These are phyloP conservation scores for Furcifer pardalis DNA, from an alignment of 2,797 vertebrate genomes.

Conservation along the genomic window DNA sequence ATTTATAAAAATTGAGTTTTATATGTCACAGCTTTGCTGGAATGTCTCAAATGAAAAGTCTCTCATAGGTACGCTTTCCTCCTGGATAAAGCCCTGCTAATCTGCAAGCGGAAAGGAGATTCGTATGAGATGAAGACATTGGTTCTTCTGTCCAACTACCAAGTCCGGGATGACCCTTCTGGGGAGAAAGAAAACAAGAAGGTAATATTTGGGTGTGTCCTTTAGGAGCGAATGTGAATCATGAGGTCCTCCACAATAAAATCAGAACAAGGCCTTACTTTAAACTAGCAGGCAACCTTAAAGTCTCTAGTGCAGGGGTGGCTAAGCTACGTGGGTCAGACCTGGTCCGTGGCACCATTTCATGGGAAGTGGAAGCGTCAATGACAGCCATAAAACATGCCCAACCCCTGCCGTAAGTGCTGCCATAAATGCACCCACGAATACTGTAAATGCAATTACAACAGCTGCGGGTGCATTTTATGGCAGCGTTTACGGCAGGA, in stretches of 20 bases:
- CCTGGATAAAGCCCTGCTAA: conserved; percentile 90
- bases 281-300: background rate
- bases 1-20: background rate
- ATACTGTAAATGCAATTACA: too few species aligned
- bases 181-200: conserved; percentile 89
- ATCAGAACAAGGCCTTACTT: background rate
- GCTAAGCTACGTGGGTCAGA: too few species aligned
- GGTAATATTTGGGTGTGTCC: conserved; percentile 70
- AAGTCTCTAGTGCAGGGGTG: too few species aligned
- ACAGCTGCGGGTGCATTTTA: too few species aligned
- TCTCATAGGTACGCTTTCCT: conserved; percentile 88
- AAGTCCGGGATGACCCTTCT: conserved; percentile 82
- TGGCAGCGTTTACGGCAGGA: too few species aligned
- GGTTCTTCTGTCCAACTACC: conserved; percentile 86
- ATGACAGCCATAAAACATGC: too few species aligned
- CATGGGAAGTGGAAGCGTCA: too few species aligned
- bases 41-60: background rate
- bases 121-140: conserved; percentile 89
- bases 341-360: too few species aligned
- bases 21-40: background rate
- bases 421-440: too few species aligned
- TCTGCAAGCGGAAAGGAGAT: conserved; percentile 93
- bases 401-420: too few species aligned
- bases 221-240: background rate
- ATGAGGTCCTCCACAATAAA: background rate